A percentile compares a stretch with the other conserved stretches of the same genome.
Conservation (phyloP, 2,888 invertebrate genomes). For the Strigamia crassipes region DNA sequence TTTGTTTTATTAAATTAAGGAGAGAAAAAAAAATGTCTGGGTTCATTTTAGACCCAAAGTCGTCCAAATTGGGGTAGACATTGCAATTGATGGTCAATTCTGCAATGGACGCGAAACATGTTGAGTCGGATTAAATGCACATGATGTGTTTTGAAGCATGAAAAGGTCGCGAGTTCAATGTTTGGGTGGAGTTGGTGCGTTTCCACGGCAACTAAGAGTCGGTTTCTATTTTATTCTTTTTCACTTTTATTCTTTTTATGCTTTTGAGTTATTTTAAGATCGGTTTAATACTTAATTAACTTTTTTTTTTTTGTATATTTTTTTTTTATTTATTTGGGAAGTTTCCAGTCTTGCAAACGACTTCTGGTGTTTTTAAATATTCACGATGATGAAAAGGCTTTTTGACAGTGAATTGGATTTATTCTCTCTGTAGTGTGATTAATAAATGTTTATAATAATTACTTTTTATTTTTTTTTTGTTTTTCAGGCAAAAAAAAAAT, state of each 20-base stretch:
- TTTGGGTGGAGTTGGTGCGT: conserved; percentile 15
- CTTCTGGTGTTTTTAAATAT: conserved; percentile 1
- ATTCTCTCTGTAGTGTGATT: too few relatives aligned
- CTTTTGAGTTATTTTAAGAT: not conserved
- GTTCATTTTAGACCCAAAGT: not conserved
- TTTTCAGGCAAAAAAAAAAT: too few relatives aligned
- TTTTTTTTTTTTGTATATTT: too few relatives aligned
- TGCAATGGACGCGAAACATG: not conserved
- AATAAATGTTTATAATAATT: too few relatives aligned
- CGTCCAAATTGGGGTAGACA: too few relatives aligned
- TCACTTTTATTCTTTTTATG: not conserved
- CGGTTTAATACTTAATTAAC: conserved; percentile 4
- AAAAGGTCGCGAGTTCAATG: conserved; percentile 12
- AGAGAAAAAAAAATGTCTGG: not conserved
- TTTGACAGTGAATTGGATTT: too few relatives aligned
- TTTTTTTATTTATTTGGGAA: not conserved
- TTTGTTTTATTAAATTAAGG: not conserved
- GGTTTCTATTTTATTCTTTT: not conserved
- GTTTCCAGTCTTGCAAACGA: not conserved
- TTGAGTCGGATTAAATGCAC: not conserved
- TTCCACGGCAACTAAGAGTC: conserved; percentile 18
- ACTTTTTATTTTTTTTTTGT: too few relatives aligned
- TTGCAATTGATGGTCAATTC: not conserved
- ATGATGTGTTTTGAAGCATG: not conserved
- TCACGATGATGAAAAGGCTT: too few relatives aligned